Conservation (phyloP, 1,140 invertebrate genomes). For the Orius insidiosus region DNA sequence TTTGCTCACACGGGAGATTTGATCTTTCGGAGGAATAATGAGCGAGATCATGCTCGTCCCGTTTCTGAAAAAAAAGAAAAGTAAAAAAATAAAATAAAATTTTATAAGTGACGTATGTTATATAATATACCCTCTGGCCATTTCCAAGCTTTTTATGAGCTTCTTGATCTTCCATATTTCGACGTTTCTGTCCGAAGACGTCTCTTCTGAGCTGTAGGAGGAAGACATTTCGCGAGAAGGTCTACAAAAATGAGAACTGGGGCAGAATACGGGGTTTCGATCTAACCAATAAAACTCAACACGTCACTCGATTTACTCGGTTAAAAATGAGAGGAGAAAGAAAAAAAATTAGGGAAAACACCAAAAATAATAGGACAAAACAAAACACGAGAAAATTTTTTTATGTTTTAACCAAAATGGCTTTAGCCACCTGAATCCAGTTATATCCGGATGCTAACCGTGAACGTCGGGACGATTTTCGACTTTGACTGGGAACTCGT, state of each 20-base stretch:
- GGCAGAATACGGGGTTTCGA: neutral
- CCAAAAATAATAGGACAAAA: neutral
- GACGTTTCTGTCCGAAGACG: slow-evolving; percentile 94
- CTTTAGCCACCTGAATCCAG: too few species aligned
- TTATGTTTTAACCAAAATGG: too few species aligned
- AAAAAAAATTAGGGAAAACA: too few species aligned
- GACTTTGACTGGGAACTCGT: too few species aligned
- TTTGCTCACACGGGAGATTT: slow-evolving; percentile 96
- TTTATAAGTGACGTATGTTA: too few species aligned
- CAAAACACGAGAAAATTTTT: too few species aligned
- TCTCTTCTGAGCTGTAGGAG: slow-evolving; percentile 47
- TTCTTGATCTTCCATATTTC: slow-evolving; percentile 99
- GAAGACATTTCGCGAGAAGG: slow-evolving; percentile 20
- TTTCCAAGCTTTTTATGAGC: slow-evolving; percentile 97
- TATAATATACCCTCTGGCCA: slow-evolving; percentile 95
- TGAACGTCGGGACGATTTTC: too few species aligned
- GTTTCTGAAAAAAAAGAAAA: slow-evolving; percentile 52
- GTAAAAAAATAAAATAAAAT: slow-evolving; percentile 7
- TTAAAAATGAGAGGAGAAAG: neutral
- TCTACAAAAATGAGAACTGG: too few species aligned
- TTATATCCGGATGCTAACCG: too few species aligned
- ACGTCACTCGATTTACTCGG: neutral
- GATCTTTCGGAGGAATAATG: slow-evolving; percentile 99
- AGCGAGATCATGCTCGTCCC: slow-evolving; percentile 99
- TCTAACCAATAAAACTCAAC: neutral